These are phyloP conservation scores for Mesoclemmys tuberculata DNA, from an alignment of 2,113 vertebrate genomes.

Conservation along the genomic window DNA sequence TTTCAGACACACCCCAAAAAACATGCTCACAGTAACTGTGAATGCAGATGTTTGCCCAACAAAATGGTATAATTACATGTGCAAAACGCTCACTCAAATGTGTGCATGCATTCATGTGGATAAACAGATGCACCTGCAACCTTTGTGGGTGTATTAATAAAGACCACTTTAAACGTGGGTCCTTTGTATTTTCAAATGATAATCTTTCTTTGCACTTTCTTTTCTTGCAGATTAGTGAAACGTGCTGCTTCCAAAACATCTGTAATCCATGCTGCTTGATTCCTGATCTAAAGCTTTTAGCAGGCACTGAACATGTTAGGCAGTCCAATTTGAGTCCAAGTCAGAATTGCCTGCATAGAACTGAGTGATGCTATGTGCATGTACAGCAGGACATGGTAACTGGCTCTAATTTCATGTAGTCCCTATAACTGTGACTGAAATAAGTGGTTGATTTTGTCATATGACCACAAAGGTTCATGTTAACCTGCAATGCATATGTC, in stretches of 20 bases:
- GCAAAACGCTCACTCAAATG: background rate
- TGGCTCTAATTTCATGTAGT: background rate
- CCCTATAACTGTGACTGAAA: background rate
- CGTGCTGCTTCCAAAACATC: background rate
- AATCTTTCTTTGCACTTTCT: background rate
- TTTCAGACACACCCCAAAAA: background rate
- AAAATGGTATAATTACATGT: background rate
- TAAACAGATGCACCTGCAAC: background rate
- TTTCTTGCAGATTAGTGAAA: background rate
- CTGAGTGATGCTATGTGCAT: background rate
- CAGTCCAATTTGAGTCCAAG: background rate
- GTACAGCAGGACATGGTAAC: background rate
- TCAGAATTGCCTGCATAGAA: background rate
- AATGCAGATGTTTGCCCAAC: background rate
- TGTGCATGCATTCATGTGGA: background rate
- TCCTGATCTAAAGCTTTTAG: background rate
- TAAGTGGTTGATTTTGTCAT: background rate
- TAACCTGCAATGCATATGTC: background rate
- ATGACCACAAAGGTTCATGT: background rate
- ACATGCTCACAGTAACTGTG: background rate
- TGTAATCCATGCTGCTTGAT: background rate
- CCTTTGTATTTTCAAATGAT: accelerated
- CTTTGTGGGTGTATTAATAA: background rate
- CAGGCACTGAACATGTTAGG: background rate
- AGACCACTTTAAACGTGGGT: background rate